Evolutionary conservation across 1,140 invertebrate genomes (phyloP), one percentile per base, ranked within the genome.

Genomic region (Anastatus disparis): DNA sequence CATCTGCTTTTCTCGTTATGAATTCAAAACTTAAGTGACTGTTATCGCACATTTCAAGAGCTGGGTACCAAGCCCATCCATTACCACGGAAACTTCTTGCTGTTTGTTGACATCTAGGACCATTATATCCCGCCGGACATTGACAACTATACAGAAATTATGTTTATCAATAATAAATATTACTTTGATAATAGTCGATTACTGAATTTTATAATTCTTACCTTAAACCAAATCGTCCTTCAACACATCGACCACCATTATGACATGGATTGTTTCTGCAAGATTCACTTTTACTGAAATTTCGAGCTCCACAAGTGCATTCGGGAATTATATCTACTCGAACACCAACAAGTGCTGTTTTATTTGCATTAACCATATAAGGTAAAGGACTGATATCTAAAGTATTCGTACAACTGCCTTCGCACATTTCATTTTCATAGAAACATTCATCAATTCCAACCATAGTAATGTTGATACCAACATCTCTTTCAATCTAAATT

Each of bases 391-490:
- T 95, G 58, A 97, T 95, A 76, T 95, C 93, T 27, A 98, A 85
- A 35, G 91, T 90, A 85, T 97, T 99, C 1, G 95, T 97, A 85
- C 97, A 99, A 59, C 96, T 97, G 8, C 94, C 95, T 85, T 98
- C 96, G 85, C 97, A 99, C 86, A 93, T 94, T 78, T 95, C 93
- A 80, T 97, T 96, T 86, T 97, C 95, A 81, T 96, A 95, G 29
- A 97, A 87, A 84, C 97, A 99, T 86, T 98, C 96, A 78, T 99
- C 96, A 74, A 99, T 98, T 64, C 95, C 96, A 2, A 98, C 95
- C 96, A 98, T 97, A 3, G 94, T 96, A 44, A 99, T 97, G 77
- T 97, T 96, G 53, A 98, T 95, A 27, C 96, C 96, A 9, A 98
- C 93, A 73, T 94, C 92, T 75, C 91, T 90, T 86, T 98, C 96